Percentiles rank a stretch among this genome's conserved stretches.
These are phyloP conservation scores for Channallabes apus DNA, from an alignment of 2,797 vertebrate species.

Conservation along the genomic window DNA sequence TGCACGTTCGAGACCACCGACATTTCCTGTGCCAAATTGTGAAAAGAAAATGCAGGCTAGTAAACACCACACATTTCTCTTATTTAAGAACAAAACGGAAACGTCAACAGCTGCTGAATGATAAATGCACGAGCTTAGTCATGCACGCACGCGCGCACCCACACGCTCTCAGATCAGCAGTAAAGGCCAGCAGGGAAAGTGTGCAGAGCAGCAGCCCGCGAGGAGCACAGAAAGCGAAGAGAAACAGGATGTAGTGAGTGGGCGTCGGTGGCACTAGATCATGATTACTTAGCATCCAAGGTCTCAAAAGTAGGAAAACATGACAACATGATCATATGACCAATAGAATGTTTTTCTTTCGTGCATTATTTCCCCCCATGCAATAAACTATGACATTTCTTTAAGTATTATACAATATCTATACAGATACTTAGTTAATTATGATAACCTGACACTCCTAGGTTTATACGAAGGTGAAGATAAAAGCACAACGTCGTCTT, in stretches of 20 bases:
- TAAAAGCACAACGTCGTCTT: neutral
- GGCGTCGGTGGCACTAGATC: slow-evolving; percentile 9
- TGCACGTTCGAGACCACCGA: neutral
- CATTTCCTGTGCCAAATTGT: neutral
- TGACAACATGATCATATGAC: neutral
- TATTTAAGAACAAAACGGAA: slow-evolving; percentile 6
- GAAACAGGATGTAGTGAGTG: slow-evolving; percentile 52
- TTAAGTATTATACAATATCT: neutral
- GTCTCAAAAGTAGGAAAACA: neutral
- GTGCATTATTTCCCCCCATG: neutral
- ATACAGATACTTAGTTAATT: neutral
- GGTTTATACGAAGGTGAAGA: neutral
- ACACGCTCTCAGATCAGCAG: neutral
- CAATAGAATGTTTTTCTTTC: neutral
- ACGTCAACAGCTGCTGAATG: slow-evolving; percentile 54
- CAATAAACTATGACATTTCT: neutral
- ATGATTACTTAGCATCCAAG: slow-evolving; percentile 17
- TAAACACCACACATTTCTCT: neutral
- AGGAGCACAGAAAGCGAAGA: slow-evolving; percentile 40
- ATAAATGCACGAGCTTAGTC: slow-evolving; percentile 15
- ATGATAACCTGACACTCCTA: neutral
- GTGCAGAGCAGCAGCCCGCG: slow-evolving; percentile 8
- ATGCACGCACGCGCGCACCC: neutral
- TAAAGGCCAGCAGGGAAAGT: slow-evolving; percentile 36
- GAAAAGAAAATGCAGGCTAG: neutral